phyloP scores from a whole-genome alignment of 1,140 invertebrate species.

The Platyura marginata region DNA sequence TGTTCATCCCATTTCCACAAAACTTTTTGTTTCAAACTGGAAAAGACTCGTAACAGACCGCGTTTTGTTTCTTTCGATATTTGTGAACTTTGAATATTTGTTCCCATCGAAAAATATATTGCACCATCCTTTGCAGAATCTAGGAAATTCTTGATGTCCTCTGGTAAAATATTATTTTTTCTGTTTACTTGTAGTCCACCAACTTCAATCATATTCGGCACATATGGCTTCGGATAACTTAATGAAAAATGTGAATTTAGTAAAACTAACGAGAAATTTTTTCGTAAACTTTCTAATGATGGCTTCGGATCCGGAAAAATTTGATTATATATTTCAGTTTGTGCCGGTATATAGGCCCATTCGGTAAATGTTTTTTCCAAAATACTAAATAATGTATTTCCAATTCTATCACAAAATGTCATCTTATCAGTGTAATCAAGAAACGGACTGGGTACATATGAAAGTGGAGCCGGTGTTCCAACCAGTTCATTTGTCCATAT shows the following conservation, averaged over 20 bases:
- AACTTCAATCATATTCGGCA: conserved; percentile 30
- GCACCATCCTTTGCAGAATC: conserved; percentile 27
- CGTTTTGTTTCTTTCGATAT: conserved; percentile 14
- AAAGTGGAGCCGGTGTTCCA: conserved; percentile 11
- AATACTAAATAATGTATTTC: conserved; percentile 17
- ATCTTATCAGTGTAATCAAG: conserved; percentile 22
- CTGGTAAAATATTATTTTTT: conserved; percentile 26
- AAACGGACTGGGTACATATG: conserved; percentile 20
- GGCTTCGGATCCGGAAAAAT: conserved; percentile 18
- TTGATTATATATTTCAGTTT: conserved; percentile 12
- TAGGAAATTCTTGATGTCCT: conserved; percentile 17
- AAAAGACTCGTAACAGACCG: conserved; percentile 29
- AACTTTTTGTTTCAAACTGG: conserved; percentile 29
- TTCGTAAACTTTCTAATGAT: conserved; percentile 10
- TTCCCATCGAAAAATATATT: conserved; percentile 35
- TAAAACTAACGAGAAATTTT: conserved; percentile 27
- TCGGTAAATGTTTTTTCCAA: neutral
- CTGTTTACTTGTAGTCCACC: conserved; percentile 30
- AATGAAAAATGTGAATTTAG: conserved; percentile 33
- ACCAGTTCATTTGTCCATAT: conserved; percentile 8
- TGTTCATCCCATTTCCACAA: conserved; percentile 29
- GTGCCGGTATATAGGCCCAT: conserved; percentile 12
- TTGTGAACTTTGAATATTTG: conserved; percentile 17
- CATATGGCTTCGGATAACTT: conserved; percentile 28
- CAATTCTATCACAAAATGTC: conserved; percentile 29